These are phyloP conservation scores for Thalpophila matura DNA, from an alignment of 2,888 invertebrate genomes.

Conservation along the genomic window DNA sequence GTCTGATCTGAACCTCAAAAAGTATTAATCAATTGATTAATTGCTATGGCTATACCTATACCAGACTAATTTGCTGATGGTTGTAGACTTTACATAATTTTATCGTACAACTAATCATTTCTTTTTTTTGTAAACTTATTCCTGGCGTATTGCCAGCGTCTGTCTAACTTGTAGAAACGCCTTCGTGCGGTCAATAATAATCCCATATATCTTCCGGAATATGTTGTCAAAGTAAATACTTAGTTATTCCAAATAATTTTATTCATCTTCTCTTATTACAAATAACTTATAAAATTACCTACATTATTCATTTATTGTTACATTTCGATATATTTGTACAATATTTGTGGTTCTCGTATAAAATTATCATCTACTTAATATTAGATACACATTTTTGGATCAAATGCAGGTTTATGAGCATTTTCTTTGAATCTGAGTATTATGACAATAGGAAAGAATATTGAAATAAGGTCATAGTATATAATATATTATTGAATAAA, in stretches of 20 bases:
- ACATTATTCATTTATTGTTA: constrained; percentile 69
- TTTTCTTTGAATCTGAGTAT: constrained; percentile 57
- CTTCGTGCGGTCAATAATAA: constrained; percentile 24
- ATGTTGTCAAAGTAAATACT: constrained; percentile 16
- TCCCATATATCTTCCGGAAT: neutral
- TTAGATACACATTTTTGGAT: constrained; percentile 58
- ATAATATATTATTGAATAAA: neutral
- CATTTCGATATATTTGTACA: constrained; percentile 65
- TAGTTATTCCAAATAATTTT: constrained; percentile 80
- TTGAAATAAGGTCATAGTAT: constrained; percentile 16
- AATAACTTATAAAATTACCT: constrained; percentile 84
- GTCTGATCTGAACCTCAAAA: too few species aligned
- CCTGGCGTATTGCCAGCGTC: constrained; percentile 31
- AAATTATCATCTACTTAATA: constrained; percentile 38
- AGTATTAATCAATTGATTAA: too few species aligned
- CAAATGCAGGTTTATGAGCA: constrained; percentile 41
- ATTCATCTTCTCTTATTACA: constrained; percentile 80
- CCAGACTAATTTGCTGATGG: neutral
- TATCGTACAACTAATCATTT: constrained; percentile 3
- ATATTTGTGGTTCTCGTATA: constrained; percentile 60
- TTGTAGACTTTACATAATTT: constrained; percentile 8
- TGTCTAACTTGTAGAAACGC: neutral
- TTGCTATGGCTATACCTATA: too few species aligned
- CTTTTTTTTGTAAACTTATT: constrained; percentile 14
- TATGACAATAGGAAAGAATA: constrained; percentile 22